phyloP scores from a whole-genome alignment of 2,113 vertebrate species.

The Petaurus breviceps region DNA sequence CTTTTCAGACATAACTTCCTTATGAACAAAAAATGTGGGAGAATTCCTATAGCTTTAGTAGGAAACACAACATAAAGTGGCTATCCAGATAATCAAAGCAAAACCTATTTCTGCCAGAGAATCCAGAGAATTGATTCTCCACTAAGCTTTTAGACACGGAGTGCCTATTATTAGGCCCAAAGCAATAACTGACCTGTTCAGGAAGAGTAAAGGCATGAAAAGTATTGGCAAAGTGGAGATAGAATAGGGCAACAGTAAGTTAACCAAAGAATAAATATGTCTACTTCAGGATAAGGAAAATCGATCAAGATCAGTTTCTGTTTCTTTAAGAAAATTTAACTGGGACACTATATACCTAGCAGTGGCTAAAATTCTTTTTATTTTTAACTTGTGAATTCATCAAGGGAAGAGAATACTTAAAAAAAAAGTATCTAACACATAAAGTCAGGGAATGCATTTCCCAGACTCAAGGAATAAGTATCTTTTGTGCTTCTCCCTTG shows the following conservation, averaged over 20 bases:
- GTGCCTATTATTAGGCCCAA: background rate
- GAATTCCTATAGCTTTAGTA: background rate
- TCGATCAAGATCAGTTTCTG: background rate
- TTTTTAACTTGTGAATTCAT: background rate
- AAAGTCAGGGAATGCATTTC: background rate
- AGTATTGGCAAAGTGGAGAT: background rate
- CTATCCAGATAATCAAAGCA: background rate
- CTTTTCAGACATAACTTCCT: background rate
- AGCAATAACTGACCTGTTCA: background rate
- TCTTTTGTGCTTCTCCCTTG: background rate
- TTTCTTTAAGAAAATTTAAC: background rate
- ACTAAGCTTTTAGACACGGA: background rate
- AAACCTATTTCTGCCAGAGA: background rate
- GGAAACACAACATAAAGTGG: conserved; percentile 2
- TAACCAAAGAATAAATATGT: background rate
- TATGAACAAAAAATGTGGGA: conserved; percentile 22
- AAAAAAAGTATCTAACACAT: background rate
- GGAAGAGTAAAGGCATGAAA: background rate
- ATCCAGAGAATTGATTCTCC: conserved; percentile 19
- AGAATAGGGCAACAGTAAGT: background rate
- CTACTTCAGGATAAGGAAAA: background rate
- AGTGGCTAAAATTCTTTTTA: background rate
- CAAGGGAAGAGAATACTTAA: background rate
- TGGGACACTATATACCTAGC: background rate
- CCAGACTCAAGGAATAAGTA: background rate